Evolutionary conservation across 1,140 invertebrate genomes (phyloP).

Genomic region (Lucilia cuprina): DNA sequence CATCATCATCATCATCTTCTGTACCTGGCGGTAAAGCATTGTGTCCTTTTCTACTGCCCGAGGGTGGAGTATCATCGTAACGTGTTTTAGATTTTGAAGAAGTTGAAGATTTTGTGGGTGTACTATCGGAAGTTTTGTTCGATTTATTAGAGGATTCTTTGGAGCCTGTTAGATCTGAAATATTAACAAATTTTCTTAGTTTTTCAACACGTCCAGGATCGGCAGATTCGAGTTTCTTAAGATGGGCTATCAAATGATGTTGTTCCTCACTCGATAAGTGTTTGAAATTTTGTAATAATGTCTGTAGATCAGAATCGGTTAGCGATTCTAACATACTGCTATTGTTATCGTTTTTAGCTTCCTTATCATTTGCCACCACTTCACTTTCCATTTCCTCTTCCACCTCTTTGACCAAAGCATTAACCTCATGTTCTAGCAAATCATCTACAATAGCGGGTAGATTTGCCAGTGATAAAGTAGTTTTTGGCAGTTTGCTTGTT

Average conservation of each 20-base stretch:
- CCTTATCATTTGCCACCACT: constrained; percentile 13
- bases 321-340: constrained; percentile 71
- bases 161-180: constrained; percentile 63
- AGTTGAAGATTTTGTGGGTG: constrained; percentile 21
- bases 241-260: constrained; percentile 76
- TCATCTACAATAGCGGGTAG: constrained; percentile 35
- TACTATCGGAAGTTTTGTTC: not conserved
- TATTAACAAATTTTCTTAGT: constrained; percentile 71
- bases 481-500: not conserved
- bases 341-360: constrained; percentile 23
- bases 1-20: constrained; percentile 44
- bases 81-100: constrained; percentile 15
- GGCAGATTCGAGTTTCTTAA: constrained; percentile 77
- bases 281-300: constrained; percentile 79
- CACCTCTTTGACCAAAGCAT: constrained; percentile 50
- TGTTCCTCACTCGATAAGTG: constrained; percentile 79
- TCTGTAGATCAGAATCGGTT: constrained; percentile 77
- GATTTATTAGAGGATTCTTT: not conserved
- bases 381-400: constrained; percentile 41
- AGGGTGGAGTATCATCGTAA: constrained; percentile 24
- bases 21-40: constrained; percentile 36
- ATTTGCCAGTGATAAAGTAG: not conserved
- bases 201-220: constrained; percentile 76
- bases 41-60: constrained; percentile 36
- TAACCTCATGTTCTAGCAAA: constrained; percentile 44